These are phyloP conservation scores for Laticauda laticaudata DNA, from an alignment of 2,113 vertebrate species.

Conservation along the genomic window DNA sequence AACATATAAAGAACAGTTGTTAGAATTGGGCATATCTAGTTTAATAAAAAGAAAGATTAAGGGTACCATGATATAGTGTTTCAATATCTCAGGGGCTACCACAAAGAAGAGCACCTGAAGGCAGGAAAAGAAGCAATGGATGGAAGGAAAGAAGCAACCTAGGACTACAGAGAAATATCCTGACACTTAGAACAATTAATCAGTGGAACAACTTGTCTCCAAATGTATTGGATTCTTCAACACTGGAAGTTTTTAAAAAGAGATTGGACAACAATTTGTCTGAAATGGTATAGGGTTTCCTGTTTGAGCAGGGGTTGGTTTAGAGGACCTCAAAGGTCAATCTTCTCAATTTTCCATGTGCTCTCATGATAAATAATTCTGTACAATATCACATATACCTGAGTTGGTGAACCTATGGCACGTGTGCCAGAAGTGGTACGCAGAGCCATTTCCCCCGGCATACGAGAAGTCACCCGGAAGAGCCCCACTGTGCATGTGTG, in stretches of 20 bases:
- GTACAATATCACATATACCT: no score
- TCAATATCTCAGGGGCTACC: not conserved
- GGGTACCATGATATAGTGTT: not conserved
- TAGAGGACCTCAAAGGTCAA: no score
- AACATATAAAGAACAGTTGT: not conserved
- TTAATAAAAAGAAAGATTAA: not conserved
- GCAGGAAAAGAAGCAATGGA: not conserved
- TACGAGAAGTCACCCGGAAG: no score
- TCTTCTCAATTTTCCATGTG: not conserved
- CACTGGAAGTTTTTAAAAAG: not conserved
- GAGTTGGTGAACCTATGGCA: no score
- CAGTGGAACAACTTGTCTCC: not conserved
- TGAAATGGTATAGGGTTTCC: no score
- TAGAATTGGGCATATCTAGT: not conserved
- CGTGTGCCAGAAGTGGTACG: no score
- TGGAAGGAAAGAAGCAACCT: not conserved
- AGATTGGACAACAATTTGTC: not conserved
- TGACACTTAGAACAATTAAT: not conserved
- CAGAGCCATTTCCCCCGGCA: no score
- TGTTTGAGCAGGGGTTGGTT: no score
- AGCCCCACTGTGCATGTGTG: no score
- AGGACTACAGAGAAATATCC: not conserved
- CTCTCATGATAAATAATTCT: not conserved
- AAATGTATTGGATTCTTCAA: not conserved
- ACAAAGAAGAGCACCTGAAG: not conserved